phyloP scores from a whole-genome alignment of 2,797 vertebrate genomes.

The Lacerta viridis region DNA sequence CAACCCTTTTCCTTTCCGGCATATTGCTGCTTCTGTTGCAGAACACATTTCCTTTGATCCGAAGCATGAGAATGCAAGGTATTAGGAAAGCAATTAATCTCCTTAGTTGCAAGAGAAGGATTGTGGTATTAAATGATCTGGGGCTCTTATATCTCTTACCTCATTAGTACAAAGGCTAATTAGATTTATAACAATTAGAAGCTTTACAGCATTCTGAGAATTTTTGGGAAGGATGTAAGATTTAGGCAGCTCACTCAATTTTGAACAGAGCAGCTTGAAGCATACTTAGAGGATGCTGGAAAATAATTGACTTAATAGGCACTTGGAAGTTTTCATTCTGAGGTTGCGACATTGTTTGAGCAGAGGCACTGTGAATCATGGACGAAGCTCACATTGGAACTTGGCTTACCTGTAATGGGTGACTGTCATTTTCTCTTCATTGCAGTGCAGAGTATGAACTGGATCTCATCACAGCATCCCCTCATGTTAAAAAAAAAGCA shows the following conservation, averaged over 20 bases:
- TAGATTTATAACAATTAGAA: constrained; percentile 75
- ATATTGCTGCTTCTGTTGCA: not conserved
- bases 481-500: not conserved
- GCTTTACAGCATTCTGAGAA: constrained; percentile 48
- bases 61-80: constrained; percentile 5
- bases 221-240: not conserved
- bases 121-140: constrained; percentile 59
- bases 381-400: not conserved
- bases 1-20: not conserved
- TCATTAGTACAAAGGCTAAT: constrained; percentile 76
- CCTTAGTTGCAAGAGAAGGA: constrained; percentile 59
- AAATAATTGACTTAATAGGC: not conserved
- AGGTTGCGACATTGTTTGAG: not conserved
- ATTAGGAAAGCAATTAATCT: constrained; percentile 62
- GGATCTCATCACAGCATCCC: not conserved
- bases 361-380: fast-evolving
- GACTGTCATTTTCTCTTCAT: constrained; percentile 47
- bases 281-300: not conserved
- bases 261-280: constrained; percentile 10
- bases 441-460: constrained; percentile 27
- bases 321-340: constrained; percentile 7
- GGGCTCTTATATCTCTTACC: constrained; percentile 58
- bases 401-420: constrained; percentile 40
- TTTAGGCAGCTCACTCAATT: constrained; percentile 30
- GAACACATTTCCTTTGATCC: fast-evolving